Percentiles rank a stretch among this genome's conserved stretches.
These are phyloP conservation scores for Oscheius sp. DNA, from an alignment of 2,888 invertebrate genomes.

Conservation along the genomic window DNA sequence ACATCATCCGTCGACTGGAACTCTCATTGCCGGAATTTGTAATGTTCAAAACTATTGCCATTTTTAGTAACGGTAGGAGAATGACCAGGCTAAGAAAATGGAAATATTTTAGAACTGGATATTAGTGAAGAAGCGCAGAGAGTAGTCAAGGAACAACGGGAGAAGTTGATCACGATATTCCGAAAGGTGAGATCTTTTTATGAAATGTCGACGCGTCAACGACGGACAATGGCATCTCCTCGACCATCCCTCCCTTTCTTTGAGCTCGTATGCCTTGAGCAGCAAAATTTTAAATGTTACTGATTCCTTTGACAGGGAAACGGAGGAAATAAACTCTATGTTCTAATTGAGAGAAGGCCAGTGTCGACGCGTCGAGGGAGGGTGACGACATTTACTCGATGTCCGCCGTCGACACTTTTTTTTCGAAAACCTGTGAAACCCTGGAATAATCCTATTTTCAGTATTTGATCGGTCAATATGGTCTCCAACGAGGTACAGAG, in stretches of 20 bases:
- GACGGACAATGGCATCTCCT: too few species aligned
- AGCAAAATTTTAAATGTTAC: too few species aligned
- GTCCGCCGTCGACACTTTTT: too few species aligned
- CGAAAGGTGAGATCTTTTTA: conserved; percentile 4
- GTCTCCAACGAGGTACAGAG: conserved; percentile 22
- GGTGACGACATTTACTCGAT: too few species aligned
- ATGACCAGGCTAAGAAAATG: not conserved
- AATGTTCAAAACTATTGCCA: conserved; percentile 55
- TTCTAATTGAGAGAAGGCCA: too few species aligned
- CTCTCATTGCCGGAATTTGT: conserved; percentile 49
- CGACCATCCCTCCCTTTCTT: too few species aligned
- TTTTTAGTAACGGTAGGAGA: conserved; percentile 40
- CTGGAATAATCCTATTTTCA: too few species aligned
- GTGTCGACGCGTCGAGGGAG: too few species aligned
- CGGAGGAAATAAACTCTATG: too few species aligned
- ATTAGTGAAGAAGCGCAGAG: not conserved
- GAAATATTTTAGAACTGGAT: conserved; percentile 8
- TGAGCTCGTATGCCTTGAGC: too few species aligned
- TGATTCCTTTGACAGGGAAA: too few species aligned
- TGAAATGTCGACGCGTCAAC: too few species aligned
- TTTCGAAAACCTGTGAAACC: conserved; percentile 3
- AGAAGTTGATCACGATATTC: not conserved
- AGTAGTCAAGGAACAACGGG: not conserved
- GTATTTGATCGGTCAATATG: conserved; percentile 29
- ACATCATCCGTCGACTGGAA: conserved; percentile 42